Percentiles rank a stretch among this genome's conserved stretches.
phyloP scores from a whole-genome alignment of 2,113 vertebrate genomes.

The Eleginops maclovinus region DNA sequence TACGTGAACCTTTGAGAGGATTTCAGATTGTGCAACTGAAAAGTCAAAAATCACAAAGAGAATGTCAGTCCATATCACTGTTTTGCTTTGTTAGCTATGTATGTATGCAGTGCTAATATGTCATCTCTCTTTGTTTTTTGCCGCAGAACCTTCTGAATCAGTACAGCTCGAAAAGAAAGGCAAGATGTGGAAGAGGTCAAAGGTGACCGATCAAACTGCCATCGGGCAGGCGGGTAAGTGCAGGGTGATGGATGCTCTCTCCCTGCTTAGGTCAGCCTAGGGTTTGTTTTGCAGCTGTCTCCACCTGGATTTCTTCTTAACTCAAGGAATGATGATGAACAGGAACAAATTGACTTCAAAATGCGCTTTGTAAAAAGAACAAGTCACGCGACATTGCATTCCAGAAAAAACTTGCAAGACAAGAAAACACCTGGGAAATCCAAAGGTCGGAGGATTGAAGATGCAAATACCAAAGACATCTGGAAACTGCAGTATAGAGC shows the following conservation, averaged over 20 bases:
- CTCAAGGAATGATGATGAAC: background rate
- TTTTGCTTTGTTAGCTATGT: background rate
- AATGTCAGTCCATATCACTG: background rate
- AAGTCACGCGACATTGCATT: background rate
- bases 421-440: background rate
- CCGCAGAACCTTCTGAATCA: slow-evolving; percentile 63
- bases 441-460: background rate
- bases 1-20: background rate
- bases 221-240: slow-evolving; percentile 83
- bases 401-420: background rate
- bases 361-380: background rate
- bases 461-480: background rate
- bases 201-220: slow-evolving; percentile 80
- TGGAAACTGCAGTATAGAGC: background rate
- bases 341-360: slow-evolving; percentile 5
- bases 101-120: slow-evolving; percentile 3
- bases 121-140: slow-evolving; percentile 1
- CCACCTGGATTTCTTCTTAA: slow-evolving; percentile 14
- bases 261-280: slow-evolving; percentile 29
- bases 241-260: slow-evolving; percentile 18
- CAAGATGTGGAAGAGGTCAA: slow-evolving; percentile 81
- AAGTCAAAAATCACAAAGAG: background rate
- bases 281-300: slow-evolving; percentile 42
- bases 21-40: slow-evolving; percentile 27
- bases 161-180: slow-evolving; percentile 33